A percentile compares a stretch with the other conserved stretches of the same genome.
phyloP scores from a whole-genome alignment of 35 echinoderm and acorn worm species.

The Lytechinus variegatus region DNA sequence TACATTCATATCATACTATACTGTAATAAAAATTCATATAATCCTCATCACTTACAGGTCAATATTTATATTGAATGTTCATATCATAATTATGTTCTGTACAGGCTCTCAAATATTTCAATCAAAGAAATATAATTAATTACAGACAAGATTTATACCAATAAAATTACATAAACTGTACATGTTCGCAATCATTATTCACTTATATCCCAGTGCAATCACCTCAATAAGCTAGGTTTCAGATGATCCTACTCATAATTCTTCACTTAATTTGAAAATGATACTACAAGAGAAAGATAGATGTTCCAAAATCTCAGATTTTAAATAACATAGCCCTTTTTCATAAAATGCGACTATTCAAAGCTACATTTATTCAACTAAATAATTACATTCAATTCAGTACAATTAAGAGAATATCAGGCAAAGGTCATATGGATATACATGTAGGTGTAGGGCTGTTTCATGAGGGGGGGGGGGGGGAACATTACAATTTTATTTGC shows the following conservation, averaged over 20 bases:
- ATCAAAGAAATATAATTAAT: not conserved
- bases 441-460: too few relatives aligned
- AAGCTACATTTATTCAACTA: too few relatives aligned
- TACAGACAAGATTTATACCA: conserved; percentile 6
- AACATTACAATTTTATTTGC: too few relatives aligned
- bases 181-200: not conserved
- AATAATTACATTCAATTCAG: too few relatives aligned
- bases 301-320: not conserved
- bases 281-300: not conserved
- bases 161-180: conserved; percentile 30
- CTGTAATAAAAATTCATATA: conserved; percentile 6
- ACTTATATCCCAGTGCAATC: not conserved
- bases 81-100: not conserved
- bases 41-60: not conserved
- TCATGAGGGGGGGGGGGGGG: too few relatives aligned
- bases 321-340: not conserved
- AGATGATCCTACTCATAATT: not conserved
- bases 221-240: not conserved
- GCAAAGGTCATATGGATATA: too few relatives aligned
- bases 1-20: not conserved
- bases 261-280: not conserved
- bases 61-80: conserved; percentile 27
- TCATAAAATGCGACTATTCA: not conserved
- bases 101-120: not conserved
- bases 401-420: too few relatives aligned